These are phyloP conservation scores for human DNA, from an alignment of 2,113 vertebrate species.

Conservation along the genomic window GRCh38 chr15:81097501-81098000, in stretches of 20 bases:
- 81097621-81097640: background rate
- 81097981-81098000: accelerated
- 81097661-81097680: constrained; percentile 52
- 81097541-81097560: background rate
- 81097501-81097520: accelerated
- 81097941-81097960: background rate
- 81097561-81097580: background rate
- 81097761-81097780: constrained; percentile 15
- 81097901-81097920: constrained; percentile 7
- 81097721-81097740: constrained; percentile 14
- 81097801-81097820: background rate
- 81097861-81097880: background rate
- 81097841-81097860: background rate
- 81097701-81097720: constrained; percentile 33
- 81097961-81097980: accelerated
- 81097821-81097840: background rate
- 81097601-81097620: background rate
- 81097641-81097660: constrained; percentile 28
- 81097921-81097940: background rate
- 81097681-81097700: constrained; percentile 63
- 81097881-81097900: background rate
- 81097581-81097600: background rate
- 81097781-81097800: constrained; percentile 34
- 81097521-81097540: background rate
- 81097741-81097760: background rate